Conservation (phyloP, 2,888 invertebrate genomes). For the Gortyna flavago region DNA sequence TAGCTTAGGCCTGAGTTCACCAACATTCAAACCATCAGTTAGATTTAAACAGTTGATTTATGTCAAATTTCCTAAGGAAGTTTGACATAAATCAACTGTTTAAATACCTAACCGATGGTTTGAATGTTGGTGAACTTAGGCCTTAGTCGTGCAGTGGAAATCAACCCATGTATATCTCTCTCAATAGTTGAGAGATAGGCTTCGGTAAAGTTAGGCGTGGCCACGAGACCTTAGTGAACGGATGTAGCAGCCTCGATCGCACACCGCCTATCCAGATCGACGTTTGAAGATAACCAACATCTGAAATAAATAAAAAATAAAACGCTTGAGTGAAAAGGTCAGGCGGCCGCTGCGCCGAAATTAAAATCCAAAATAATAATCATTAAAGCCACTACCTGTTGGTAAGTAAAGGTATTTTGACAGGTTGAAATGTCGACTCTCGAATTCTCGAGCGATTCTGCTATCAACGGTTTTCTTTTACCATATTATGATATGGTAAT, state of each 20-base stretch:
- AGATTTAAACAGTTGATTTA: too few species aligned
- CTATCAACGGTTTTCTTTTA: conserved; percentile 69
- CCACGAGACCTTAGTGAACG: conserved; percentile 85
- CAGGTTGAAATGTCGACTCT: conserved; percentile 77
- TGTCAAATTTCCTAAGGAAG: too few species aligned
- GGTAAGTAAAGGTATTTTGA: conserved; percentile 80
- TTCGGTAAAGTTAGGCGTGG: conserved; percentile 85
- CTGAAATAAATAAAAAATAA: conserved; percentile 80
- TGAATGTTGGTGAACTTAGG: too few species aligned
- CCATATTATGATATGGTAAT: conserved; percentile 71
- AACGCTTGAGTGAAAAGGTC: conserved; percentile 87
- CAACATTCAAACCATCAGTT: too few species aligned
- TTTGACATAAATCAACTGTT: too few species aligned
- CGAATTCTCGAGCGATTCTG: conserved; percentile 32
- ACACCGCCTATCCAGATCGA: conserved; percentile 81
- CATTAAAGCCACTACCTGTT: conserved; percentile 79
- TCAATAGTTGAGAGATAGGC: conserved; percentile 74
- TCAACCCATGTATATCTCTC: conserved; percentile 9
- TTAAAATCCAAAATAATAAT: conserved; percentile 86
- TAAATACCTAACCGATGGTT: too few species aligned
- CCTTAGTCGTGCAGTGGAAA: neutral
- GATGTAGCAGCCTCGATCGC: conserved; percentile 86
- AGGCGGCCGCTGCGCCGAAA: conserved; percentile 81
- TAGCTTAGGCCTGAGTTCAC: too few species aligned
- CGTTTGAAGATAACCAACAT: conserved; percentile 85